Base-by-base conservation (phyloP, 2,888 invertebrate species). In the Liopterus haemorrhoidalis region DNA sequence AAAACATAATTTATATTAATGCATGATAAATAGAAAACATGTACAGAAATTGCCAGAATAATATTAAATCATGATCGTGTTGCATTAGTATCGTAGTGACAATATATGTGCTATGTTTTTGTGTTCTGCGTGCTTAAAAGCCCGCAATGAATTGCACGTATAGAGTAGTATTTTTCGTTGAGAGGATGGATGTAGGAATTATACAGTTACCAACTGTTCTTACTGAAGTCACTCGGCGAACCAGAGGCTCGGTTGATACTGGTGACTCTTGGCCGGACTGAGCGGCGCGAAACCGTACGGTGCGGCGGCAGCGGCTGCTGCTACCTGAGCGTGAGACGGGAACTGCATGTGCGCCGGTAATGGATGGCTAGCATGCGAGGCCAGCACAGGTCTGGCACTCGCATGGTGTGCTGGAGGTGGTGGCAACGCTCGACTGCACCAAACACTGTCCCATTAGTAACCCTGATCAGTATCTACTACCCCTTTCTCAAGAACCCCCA, bases 381-480 rank as follows among this genome's bases (percentile, higher is more conserved):
- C 75, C 64, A 79, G 65, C 56, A 79, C 73, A 40, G 78, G 78
- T 61, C 82, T 70, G 39, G 85, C 85, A 59, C 81, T 81, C 57
- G 82, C 81, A 71, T 87, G 86, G 69, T 87, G 90, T 14, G 90
- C 89, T 36, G 85, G 84, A 6, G 90, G 89, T 35, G 88, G 89
- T 27, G 69, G 69, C 38, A 88, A 68, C 50, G 76, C 78, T 55
- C 79, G 74, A 63, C 72, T 73, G 67, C 61, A 68, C 45, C 45
- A 45, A 45, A 45, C 45, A 45, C 45, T 45, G 39, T 45, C 31
- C 32, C 32, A 45, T 45, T 45, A 42, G 39, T 5, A 30, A n/a
- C 11, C 14, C 30, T 8, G 11, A 8, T 11, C n/a, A 11, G 11
- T 8, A 30, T 11, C 5, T 8, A 8, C 30, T 30, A 22, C 14